Evolutionary conservation across 2,888 invertebrate genomes (phyloP).

Genomic region (Syritta pipiens): DNA sequence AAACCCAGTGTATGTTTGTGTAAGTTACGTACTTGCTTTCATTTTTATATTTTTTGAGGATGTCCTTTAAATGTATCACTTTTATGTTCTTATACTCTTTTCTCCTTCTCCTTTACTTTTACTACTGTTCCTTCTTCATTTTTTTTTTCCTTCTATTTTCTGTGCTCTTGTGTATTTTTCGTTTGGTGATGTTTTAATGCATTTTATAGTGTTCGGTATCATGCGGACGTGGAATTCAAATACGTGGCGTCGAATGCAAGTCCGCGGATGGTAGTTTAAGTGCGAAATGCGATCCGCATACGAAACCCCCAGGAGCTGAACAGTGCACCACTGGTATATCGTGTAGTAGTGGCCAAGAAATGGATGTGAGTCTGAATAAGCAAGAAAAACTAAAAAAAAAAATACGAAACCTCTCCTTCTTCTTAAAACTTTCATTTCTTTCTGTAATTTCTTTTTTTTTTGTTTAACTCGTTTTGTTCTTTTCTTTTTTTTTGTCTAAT

Average conservation of each 20-base stretch:
- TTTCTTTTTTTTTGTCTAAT: constrained; percentile 66
- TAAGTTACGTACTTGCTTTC: constrained; percentile 20
- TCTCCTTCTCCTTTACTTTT: constrained; percentile 21
- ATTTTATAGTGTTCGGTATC: constrained; percentile 91
- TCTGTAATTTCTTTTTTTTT: constrained; percentile 23
- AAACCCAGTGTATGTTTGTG: background rate
- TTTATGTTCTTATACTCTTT: constrained; percentile 48
- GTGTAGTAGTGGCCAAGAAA: constrained; percentile 80
- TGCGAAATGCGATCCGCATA: constrained; percentile 84
- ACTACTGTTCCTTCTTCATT: constrained; percentile 1
- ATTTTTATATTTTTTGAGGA: constrained; percentile 32
- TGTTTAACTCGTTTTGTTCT: constrained; percentile 47
- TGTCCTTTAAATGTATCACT: constrained; percentile 48
- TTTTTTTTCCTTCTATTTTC: constrained; percentile 40
- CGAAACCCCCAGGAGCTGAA: constrained; percentile 85
- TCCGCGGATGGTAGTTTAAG: constrained; percentile 81
- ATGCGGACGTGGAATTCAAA: constrained; percentile 93
- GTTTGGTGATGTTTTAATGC: constrained; percentile 70
- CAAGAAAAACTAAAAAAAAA: constrained; percentile 5
- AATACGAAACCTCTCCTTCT: constrained; percentile 14
- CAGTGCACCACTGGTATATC: constrained; percentile 87
- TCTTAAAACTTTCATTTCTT: constrained; percentile 17
- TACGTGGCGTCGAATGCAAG: constrained; percentile 89
- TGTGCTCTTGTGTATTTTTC: constrained; percentile 45
- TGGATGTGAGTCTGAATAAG: constrained; percentile 66